Evolutionary conservation across 2,888 invertebrate species (phyloP).

Genomic region (Nezara viridula): DNA sequence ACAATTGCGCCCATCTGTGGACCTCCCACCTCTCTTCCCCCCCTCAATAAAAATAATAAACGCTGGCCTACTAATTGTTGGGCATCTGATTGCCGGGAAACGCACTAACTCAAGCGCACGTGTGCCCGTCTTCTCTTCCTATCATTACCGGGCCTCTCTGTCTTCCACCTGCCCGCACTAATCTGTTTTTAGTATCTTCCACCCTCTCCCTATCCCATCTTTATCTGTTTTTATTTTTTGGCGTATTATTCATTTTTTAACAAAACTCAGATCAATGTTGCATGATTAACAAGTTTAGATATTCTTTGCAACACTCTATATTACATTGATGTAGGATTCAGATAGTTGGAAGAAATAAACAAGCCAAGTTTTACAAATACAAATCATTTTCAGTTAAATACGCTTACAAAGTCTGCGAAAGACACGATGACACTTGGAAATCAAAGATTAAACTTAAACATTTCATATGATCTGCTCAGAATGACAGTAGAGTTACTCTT

Average conservation of each 20-base stretch:
- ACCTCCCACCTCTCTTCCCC: neutral
- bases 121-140: conserved; percentile 8
- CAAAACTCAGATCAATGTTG: neutral
- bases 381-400: too few species aligned
- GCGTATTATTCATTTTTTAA: too few species aligned
- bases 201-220: neutral
- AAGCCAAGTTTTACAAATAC: too few species aligned
- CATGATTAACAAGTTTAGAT: too few species aligned
- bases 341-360: too few species aligned
- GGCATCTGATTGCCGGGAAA: neutral
- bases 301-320: too few species aligned
- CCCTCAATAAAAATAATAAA: conserved; percentile 46
- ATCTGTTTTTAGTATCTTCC: neutral
- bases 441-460: too few species aligned
- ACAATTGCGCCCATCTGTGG: conserved; percentile 40
- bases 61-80: conserved; percentile 41
- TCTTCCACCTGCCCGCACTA: neutral
- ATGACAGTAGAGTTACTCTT: too few species aligned
- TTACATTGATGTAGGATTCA: too few species aligned
- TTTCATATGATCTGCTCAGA: too few species aligned
- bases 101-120: conserved; percentile 15
- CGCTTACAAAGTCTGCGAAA: too few species aligned
- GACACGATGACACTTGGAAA: too few species aligned
- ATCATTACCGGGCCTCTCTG: neutral
- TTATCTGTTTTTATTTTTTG: neutral